Evolutionary conservation across 2,888 invertebrate genomes (phyloP), one percentile per base, ranked within the genome.

Genomic region (Ennomos erosarius): DNA sequence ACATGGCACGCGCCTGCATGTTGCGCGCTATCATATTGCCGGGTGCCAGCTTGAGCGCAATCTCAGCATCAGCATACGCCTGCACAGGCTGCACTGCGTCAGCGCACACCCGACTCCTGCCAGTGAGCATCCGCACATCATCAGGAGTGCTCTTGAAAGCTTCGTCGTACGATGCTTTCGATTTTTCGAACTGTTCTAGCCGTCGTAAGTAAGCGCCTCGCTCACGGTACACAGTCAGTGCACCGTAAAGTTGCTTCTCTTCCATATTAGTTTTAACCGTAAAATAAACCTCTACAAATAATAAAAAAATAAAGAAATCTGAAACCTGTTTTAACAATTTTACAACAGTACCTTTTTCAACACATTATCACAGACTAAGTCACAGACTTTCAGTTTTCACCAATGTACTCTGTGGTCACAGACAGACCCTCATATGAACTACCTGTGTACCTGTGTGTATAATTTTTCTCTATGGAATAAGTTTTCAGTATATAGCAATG

Each of bases 1-100:
- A 91, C 81, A 90, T 79, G 11, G 91, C 92, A 1, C 88, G 84
- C 1, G 90, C 81, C 67, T 91, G 90, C 90, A 90, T 89, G 64
- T 89, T 88, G 13, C 82, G 80, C 1, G 92, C 91, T 16, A 78
- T 84, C 88, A 91, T 90, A 65, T 89, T 90, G 0, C 62, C 68
- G 1, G 92, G 91, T 63, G 85, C 87, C 10, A 91, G 74, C 64
- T 85, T 83, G 34, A 91, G 84, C 1, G 92, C 92, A 35, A 87
- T 68, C 64, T 91, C 90, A 0, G 92, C 92, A 64, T 90, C 90
- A 1, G 85, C 72, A 59, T 82, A 90, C 0, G 92, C 90, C 62
- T 90, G 90, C 11, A 81, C 74, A 0, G 90, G 90, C 62, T 85
- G 79, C 16, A 90, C 87, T 1, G 90, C 90, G 47, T 91, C 90